Base-by-base conservation (phyloP, 53 echinoderm and acorn worm species). In the Patiria pectinifera region DNA sequence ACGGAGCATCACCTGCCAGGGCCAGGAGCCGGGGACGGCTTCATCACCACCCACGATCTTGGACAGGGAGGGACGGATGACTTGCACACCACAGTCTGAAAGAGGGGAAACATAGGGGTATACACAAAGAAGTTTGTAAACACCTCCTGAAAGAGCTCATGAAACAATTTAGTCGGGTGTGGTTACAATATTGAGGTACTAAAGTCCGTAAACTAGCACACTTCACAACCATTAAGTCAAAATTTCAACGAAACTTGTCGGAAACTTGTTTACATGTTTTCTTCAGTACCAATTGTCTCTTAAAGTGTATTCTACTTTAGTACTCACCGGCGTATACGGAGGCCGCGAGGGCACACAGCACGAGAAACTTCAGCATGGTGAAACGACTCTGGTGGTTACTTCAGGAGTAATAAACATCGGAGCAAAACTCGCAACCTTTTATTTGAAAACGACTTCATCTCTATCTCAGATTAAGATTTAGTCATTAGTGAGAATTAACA, bases 1-100 rank as follows among this genome's bases (percentile, higher is more conserved):
- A 12, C 92, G 90, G 72, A 97, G 66, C 43, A 93, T 93, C 35
- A 95, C 95, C 87, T 97, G 97, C 96, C 97, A 97, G 9, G 97
- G 97, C 96, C 97, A 96, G 72, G 79, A 83, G 45, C 97, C 97
- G 13, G 91, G 96, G 16, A 70, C 87, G 4, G 97, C 96, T 44
- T 94, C 83, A 4, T 85, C 82, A 4, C 97, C 97, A 18, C 96
- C 97, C 14, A 97, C 97, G 76, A 97, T 97, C 59, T 93, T 80
- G 62, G 92, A 58, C 69, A 87, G 78, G 24, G 85, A 60, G 6
- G 92, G 87, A 11, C 79, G 10, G 48, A 92, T 89, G 24, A 94
- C 87, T 26, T 78, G 89, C 6, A 69, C 89, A 48, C 95, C 95
- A 48, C 95, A 95, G 26, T 92, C 96, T 96, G 43, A 4, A 49